Base-by-base conservation (phyloP, 2,113 vertebrate genomes). In the Syrrhaptes paradoxus region DNA sequence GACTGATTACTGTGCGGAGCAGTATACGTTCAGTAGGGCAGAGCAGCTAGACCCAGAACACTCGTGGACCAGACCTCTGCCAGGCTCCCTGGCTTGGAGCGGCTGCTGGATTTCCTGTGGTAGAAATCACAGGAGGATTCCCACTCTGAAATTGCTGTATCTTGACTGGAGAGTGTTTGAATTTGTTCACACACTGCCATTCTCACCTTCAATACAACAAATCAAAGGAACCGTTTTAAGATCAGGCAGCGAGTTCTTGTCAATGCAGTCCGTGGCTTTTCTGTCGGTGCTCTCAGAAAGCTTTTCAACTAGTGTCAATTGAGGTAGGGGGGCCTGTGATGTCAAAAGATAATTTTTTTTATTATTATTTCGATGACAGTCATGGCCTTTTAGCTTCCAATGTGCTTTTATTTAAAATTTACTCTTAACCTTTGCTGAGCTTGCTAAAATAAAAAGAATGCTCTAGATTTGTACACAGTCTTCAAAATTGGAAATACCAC, bases 1-100 rank as follows among this genome's bases (percentile, higher is more conserved):
- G 49, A 41, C 34, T 45, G 32, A 72, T 81, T 89, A 72, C 10
- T 61, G 34, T 18, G 57, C 1, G 1, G 46, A 86, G n/a, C 48
- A 28, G 68, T 43, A 28, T 45, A 62, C 1, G 8, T 16, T 71
- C 31, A 66, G 74, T 17, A 73, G 31, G 14, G 31, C 61, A 65
- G 87, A 78, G 61, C 58, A 89, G 77, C 49, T 55, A 89, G 87
- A 76, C 58, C 57, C 36, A 10, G 71, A 82, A 3, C 38, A 24
- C 80, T 95, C 34, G 26, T 49, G 84, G 68, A 82, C 34, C 91
- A 94, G 74, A 61, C 19, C 45, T 89, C 77, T 94, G 66, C 66
- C 62, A 87, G 80, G 11, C 45, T 90, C 19, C 31, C 61, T 75
- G 77, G 29, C 68, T 61, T 85, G 38, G 52, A 71, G 36, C 21